Conservation (phyloP, 2,113 vertebrate species). For the Argyrosomus japonicus region DNA sequence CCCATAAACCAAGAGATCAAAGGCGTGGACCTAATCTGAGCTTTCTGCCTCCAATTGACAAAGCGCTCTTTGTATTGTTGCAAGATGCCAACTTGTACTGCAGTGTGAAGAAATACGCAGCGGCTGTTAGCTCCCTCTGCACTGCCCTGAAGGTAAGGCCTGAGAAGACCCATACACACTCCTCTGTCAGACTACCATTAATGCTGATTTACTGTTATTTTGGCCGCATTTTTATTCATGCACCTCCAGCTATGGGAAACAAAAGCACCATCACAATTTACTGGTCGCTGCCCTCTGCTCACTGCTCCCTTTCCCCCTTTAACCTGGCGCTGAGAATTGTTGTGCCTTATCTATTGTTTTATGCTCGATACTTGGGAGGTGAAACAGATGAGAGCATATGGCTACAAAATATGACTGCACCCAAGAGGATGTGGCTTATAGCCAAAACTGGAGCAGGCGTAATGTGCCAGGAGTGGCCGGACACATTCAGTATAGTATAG, state of each 20-base stretch:
- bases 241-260: constrained; percentile 25
- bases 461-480: constrained; percentile 12
- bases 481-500: constrained; percentile 2
- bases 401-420: constrained; percentile 51
- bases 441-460: constrained; percentile 1
- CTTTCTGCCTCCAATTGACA: constrained; percentile 72
- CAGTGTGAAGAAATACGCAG: constrained; percentile 77
- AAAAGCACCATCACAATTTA: constrained; percentile 36
- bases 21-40: constrained; percentile 51
- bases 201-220: constrained; percentile 34
- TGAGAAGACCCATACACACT: constrained; percentile 5
- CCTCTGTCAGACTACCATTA: background rate
- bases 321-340: constrained; percentile 3
- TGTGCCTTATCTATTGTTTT: constrained; percentile 48
- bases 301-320: constrained; percentile 25
- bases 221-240: constrained; percentile 7
- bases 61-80: constrained; percentile 78
- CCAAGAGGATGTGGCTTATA: constrained; percentile 29
- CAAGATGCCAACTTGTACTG: constrained; percentile 79
- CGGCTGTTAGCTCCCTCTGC: constrained; percentile 71
- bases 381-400: constrained; percentile 54
- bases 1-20: constrained; percentile 59
- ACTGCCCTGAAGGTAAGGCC: constrained; percentile 79
- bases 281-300: constrained; percentile 8
- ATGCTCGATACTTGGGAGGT: constrained; percentile 22